Percentiles rank a stretch among this genome's conserved stretches.
Conservation (phyloP, 2,888 invertebrate genomes). For the Strigamia maritima region DNA sequence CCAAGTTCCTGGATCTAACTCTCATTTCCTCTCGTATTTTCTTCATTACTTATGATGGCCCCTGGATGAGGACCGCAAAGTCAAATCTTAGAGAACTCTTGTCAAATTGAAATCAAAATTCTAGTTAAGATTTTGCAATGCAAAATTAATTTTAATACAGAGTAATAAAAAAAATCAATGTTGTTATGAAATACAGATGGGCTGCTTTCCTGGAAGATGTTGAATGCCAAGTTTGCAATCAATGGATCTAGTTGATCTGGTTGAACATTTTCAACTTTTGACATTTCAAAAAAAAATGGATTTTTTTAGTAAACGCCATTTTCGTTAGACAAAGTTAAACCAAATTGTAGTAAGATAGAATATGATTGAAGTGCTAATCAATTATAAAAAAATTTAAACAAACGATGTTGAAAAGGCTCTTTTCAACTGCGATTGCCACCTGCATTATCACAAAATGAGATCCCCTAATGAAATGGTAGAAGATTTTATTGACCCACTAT, state of each 20-base stretch:
- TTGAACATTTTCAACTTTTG: neutral
- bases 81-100: too few relatives aligned
- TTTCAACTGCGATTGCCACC: neutral
- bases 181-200: neutral
- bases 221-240: neutral
- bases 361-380: too few relatives aligned
- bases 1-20: too few relatives aligned
- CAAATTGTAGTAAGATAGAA: too few relatives aligned
- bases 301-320: too few relatives aligned
- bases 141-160: neutral
- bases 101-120: too few relatives aligned
- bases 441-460: neutral
- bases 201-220: neutral
- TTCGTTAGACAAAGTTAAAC: too few relatives aligned
- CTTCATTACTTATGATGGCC: too few relatives aligned
- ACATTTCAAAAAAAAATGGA: too few relatives aligned
- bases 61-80: too few relatives aligned
- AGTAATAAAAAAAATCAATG: neutral
- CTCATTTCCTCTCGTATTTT: too few relatives aligned
- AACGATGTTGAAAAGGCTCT: neutral
- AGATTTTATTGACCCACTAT: neutral
- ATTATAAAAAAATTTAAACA: neutral
- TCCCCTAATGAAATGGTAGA: neutral
- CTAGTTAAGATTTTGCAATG: too few relatives aligned
- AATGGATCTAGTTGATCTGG: neutral